phyloP scores from a whole-genome alignment of 1,140 invertebrate species.

The Schlechtendalia chinensis region DNA sequence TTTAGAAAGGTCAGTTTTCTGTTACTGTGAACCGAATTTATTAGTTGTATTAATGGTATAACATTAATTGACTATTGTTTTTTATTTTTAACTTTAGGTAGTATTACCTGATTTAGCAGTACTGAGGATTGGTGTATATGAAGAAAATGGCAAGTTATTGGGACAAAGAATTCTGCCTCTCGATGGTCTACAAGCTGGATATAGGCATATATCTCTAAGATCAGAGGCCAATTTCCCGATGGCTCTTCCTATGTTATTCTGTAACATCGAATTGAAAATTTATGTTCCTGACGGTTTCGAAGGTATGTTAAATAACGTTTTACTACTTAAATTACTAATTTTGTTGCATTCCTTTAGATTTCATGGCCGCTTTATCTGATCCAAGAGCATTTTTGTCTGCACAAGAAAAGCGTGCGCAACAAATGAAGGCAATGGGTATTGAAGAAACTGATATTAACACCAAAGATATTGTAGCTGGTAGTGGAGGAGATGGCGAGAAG shows the following conservation, averaged over 20 bases:
- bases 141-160: constrained; percentile 94
- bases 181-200: constrained; percentile 95
- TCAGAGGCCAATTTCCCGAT: constrained; percentile 99
- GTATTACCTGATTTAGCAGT: constrained; percentile 97
- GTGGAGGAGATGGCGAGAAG: constrained; percentile 60
- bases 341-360: constrained; percentile 64
- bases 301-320: constrained; percentile 61
- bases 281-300: constrained; percentile 99
- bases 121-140: constrained; percentile 95
- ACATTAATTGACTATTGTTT: background rate
- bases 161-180: constrained; percentile 96
- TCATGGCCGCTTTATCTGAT: constrained; percentile 96
- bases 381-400: constrained; percentile 88
- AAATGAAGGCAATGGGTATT: constrained; percentile 92
- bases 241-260: constrained; percentile 97
- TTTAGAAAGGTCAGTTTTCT: constrained; percentile 81
- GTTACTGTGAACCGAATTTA: no score
- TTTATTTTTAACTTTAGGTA: constrained; percentile 62
- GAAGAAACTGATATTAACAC: constrained; percentile 72
- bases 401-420: constrained; percentile 83
- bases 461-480: constrained; percentile 57
- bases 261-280: constrained; percentile 98
- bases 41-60: background rate
- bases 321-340: background rate
- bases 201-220: constrained; percentile 93